These are phyloP conservation scores for Chionomys nivalis DNA, from an alignment of 2,113 vertebrate species.

Conservation along the genomic window DNA sequence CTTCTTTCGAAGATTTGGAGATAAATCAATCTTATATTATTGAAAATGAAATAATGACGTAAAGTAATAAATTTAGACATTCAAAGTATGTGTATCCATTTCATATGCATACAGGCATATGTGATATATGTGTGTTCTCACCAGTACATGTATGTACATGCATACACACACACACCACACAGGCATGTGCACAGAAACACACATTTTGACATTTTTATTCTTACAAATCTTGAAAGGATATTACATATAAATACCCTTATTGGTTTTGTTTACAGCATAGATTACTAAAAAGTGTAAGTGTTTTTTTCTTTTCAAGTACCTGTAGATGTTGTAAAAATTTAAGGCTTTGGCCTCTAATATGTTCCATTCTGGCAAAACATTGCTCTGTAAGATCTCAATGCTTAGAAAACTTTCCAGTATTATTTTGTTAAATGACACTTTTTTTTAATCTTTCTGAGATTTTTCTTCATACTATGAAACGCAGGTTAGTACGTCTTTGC, in stretches of 20 bases:
- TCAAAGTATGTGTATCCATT: neutral
- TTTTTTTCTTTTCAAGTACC: neutral
- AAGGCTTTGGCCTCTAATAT: slow-evolving; percentile 11
- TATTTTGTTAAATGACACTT: neutral
- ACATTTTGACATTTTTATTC: neutral
- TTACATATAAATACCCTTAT: neutral
- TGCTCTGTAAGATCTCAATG: neutral
- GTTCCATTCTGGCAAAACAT: neutral
- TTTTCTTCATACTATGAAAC: neutral
- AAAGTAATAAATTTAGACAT: neutral
- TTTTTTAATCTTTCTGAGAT: neutral
- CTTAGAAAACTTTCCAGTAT: neutral
- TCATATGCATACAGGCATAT: neutral
- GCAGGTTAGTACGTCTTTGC: neutral
- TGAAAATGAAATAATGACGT: neutral
- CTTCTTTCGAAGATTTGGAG: neutral
- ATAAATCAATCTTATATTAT: neutral
- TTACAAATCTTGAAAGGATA: neutral
- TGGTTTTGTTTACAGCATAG: neutral
- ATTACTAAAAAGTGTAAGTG: neutral
- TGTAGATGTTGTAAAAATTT: neutral
- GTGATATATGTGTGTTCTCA: neutral
- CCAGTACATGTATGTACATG: neutral
- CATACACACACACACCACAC: neutral
- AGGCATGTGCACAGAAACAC: neutral